A percentile compares a stretch with the other conserved stretches of the same genome.
phyloP scores from a whole-genome alignment of 92 coral and sea anemone species.

The Porites divaricata region DNA sequence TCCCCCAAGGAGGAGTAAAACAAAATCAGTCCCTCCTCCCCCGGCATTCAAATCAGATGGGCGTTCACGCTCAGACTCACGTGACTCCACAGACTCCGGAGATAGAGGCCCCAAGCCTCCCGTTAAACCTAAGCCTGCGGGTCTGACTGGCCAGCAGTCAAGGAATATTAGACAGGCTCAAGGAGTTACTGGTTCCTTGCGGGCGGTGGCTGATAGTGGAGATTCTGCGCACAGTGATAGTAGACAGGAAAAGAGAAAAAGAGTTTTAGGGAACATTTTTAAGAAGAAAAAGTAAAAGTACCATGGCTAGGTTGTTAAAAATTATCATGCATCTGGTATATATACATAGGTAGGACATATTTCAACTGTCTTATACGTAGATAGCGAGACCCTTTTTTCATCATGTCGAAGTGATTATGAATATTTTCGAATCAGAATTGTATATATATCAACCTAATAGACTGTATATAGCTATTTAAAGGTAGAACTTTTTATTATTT shows the following conservation, averaged over 20 bases:
- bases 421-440: background rate
- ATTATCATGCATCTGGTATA: background rate
- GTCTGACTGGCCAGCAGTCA: conserved; percentile 40
- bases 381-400: background rate
- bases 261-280: conserved; percentile 92
- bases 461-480: conserved; percentile 16
- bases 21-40: conserved; percentile 75
- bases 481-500: conserved; percentile 27
- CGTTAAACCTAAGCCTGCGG: conserved; percentile 53
- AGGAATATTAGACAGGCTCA: conserved; percentile 23
- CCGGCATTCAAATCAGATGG: conserved; percentile 53
- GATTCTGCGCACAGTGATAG: conserved; percentile 63
- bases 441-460: background rate
- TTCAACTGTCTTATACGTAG: background rate
- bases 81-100: conserved; percentile 62
- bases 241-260: conserved; percentile 86
- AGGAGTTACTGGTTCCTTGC: conserved; percentile 26
- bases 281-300: conserved; percentile 78
- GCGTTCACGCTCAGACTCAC: conserved; percentile 69
- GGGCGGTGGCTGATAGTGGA: conserved; percentile 34
- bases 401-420: background rate
- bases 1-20: conserved; percentile 69
- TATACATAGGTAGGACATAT: no score
- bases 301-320: background rate
- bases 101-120: conserved; percentile 70